phyloP scores from a whole-genome alignment of 2,797 vertebrate species.

The Rhabdomys pumilio region DNA sequence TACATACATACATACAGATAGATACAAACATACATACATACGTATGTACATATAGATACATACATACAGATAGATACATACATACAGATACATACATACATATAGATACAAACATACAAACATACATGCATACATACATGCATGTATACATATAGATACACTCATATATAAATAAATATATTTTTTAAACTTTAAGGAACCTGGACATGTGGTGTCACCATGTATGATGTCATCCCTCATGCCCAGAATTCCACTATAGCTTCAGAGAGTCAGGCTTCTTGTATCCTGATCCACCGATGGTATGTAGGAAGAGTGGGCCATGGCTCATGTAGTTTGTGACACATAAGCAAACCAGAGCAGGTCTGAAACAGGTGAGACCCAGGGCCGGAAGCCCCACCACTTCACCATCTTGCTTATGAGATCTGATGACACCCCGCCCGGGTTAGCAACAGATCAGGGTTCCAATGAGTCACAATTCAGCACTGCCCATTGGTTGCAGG shows the following conservation, averaged over 20 bases:
- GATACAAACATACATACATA: too few relatives aligned
- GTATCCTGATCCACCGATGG: background rate
- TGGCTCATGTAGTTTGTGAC: background rate
- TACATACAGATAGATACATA: too few relatives aligned
- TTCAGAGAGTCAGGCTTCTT: background rate
- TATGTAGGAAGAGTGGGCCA: too few relatives aligned
- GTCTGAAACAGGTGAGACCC: conserved; percentile 63
- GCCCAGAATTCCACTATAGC: background rate
- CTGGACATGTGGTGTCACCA: background rate
- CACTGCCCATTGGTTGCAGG: conserved; percentile 79
- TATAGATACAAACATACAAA: too few relatives aligned
- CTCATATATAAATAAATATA: background rate
- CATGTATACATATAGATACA: background rate
- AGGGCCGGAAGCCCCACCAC: background rate
- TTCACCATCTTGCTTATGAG: conserved; percentile 44
- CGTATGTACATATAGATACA: too few relatives aligned
- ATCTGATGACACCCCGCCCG: conserved; percentile 24
- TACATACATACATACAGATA: background rate
- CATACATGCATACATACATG: background rate
- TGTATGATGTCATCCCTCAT: background rate
- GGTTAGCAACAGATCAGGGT: conserved; percentile 71
- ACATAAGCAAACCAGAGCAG: conserved; percentile 50
- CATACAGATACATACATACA: too few relatives aligned
- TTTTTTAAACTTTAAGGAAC: background rate
- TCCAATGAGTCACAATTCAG: conserved; percentile 81